Percentiles rank a stretch among this genome's conserved stretches.
Conservation (phyloP, 2,888 invertebrate genomes). For the Agrotis exclamationis region DNA sequence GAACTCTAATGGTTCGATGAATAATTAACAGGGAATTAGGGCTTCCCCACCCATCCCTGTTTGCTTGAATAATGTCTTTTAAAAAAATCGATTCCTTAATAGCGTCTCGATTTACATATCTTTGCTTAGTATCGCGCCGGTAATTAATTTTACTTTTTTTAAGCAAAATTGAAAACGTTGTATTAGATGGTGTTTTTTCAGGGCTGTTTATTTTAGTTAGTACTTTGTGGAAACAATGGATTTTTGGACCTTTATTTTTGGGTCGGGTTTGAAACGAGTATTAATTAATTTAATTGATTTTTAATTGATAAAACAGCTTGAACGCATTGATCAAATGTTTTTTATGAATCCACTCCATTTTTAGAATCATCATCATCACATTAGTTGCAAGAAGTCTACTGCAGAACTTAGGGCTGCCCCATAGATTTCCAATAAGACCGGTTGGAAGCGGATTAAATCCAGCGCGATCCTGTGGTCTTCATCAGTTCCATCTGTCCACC, state of each 20-base stretch:
- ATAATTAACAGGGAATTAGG: slow-evolving; percentile 86
- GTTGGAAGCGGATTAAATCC: no score
- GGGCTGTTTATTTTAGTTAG: slow-evolving; percentile 51
- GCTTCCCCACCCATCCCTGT: slow-evolving; percentile 71
- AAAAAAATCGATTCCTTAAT: slow-evolving; percentile 76
- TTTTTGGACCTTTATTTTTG: slow-evolving; percentile 21
- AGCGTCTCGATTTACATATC: slow-evolving; percentile 74
- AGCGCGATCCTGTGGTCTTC: no score
- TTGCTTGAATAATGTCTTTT: slow-evolving; percentile 82
- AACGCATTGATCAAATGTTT: not conserved
- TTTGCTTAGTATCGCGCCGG: slow-evolving; percentile 66
- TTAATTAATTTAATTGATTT: not conserved
- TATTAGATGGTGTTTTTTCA: slow-evolving; percentile 44
- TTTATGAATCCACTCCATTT: not conserved
- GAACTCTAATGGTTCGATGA: slow-evolving; percentile 76
- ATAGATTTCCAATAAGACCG: no score
- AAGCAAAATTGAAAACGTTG: slow-evolving; percentile 54
- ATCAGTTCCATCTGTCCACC: no score
- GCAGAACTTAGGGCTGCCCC: no score
- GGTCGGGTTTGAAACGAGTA: not conserved
- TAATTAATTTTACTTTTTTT: slow-evolving; percentile 66
- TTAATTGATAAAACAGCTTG: no score
- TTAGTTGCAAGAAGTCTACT: no score
- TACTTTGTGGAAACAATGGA: slow-evolving; percentile 30
- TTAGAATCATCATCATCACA: no score